Evolutionary conservation across 1,140 invertebrate species (phyloP).

Genomic region (Sycobia sp.): DNA sequence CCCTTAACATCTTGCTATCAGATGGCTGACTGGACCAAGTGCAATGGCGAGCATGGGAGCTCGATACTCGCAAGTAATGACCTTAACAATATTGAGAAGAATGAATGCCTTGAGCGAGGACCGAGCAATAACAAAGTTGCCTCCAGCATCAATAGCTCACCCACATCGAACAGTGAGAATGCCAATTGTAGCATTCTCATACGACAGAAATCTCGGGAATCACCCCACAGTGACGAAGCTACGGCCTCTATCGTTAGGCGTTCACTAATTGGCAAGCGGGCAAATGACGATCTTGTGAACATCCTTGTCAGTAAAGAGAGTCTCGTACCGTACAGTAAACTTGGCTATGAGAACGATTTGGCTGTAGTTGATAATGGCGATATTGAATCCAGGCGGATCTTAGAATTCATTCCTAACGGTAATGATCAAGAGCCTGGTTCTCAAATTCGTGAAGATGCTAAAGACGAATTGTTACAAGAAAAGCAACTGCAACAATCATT

Average conservation of each 20-base stretch:
- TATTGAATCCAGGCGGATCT: constrained; percentile 16
- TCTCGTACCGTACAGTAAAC: constrained; percentile 30
- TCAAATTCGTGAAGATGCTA: constrained; percentile 45
- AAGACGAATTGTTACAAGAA: constrained; percentile 42
- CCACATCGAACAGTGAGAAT: too few species aligned
- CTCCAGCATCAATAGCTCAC: too few species aligned
- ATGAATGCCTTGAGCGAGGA: too few species aligned
- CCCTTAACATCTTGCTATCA: neutral
- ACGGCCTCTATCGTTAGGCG: neutral
- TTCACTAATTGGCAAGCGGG: neutral
- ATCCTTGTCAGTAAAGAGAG: constrained; percentile 35
- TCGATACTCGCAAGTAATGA: constrained; percentile 8
- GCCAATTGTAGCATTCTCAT: neutral
- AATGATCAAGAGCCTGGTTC: constrained; percentile 38
- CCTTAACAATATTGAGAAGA: too few species aligned
- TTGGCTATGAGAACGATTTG: constrained; percentile 33
- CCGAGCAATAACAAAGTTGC: too few species aligned
- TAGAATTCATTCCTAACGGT: constrained; percentile 16
- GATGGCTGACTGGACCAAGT: constrained; percentile 55
- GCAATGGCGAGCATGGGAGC: constrained; percentile 44
- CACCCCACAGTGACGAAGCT: neutral
- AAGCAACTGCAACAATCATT: constrained; percentile 31
- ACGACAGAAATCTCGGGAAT: neutral
- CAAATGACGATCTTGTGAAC: constrained; percentile 5
- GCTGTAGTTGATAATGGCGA: constrained; percentile 6